Evolutionary conservation across 1,140 invertebrate species (phyloP).

Genomic region (Diprion similis): DNA sequence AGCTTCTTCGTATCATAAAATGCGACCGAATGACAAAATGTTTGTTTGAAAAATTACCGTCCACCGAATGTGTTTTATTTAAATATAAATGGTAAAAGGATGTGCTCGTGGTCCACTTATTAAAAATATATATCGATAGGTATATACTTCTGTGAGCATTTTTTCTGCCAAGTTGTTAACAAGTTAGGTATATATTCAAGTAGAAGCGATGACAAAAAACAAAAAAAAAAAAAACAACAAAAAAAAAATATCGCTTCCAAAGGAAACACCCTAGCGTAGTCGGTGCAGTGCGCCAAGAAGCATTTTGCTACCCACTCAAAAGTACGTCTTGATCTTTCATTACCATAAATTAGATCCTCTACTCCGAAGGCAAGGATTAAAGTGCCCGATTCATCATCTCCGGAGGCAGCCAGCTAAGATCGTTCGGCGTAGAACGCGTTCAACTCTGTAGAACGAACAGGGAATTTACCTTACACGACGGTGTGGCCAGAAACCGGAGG

Average conservation of each 20-base stretch:
- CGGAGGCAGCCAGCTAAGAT: not conserved
- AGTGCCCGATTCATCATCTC: slow-evolving; percentile 7
- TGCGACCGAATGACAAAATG: too few relatives aligned
- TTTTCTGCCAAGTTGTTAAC: too few relatives aligned
- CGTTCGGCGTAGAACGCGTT: too few relatives aligned
- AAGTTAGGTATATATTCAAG: too few relatives aligned
- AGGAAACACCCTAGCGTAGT: not conserved
- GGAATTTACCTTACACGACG: not conserved
- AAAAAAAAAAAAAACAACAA: not conserved
- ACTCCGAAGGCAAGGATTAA: not conserved
- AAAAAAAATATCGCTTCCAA: not conserved
- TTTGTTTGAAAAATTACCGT: too few relatives aligned
- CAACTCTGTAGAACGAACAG: too few relatives aligned
- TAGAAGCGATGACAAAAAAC: not conserved
- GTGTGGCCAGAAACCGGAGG: slow-evolving; percentile 7
- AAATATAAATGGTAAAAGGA: too few relatives aligned
- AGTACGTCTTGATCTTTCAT: slow-evolving; percentile 5
- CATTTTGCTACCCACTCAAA: not conserved
- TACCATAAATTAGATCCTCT: slow-evolving; percentile 7
- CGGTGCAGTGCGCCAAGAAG: not conserved
- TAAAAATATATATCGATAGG: too few relatives aligned
- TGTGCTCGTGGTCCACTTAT: too few relatives aligned
- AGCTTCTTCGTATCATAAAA: too few relatives aligned
- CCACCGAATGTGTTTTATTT: too few relatives aligned
- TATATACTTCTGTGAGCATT: too few relatives aligned